Percentiles rank a stretch among this genome's conserved stretches.
Conservation (phyloP, 1,140 invertebrate species). For the Conus betulinus region DNA sequence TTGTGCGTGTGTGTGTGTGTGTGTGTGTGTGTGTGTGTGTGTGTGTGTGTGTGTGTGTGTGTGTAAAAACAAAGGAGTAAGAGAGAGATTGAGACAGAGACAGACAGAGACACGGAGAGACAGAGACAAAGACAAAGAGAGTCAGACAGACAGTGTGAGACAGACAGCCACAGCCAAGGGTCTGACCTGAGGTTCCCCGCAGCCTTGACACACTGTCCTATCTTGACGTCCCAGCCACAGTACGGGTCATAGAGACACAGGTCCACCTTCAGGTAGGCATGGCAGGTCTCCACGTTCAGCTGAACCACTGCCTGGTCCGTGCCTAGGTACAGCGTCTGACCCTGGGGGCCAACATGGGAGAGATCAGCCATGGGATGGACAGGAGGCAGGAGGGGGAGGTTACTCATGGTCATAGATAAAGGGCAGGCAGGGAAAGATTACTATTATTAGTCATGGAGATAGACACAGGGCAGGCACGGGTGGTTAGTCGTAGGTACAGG, state of each 20-base stretch:
- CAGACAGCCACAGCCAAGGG: neutral
- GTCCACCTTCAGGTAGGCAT: constrained; percentile 56
- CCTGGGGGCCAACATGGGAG: constrained; percentile 28
- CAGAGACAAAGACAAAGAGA: constrained; percentile 35
- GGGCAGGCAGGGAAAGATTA: too few species aligned
- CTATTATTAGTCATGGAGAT: too few species aligned
- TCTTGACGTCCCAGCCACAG: constrained; percentile 57
- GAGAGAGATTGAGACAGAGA: constrained; percentile 33
- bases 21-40: constrained; percentile 22
- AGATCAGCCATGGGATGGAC: too few species aligned
- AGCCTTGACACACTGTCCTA: constrained; percentile 14
- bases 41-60: neutral
- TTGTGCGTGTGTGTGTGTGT: constrained; percentile 18
- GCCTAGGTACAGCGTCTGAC: constrained; percentile 54
- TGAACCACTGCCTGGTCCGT: constrained; percentile 57
- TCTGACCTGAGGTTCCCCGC: neutral
- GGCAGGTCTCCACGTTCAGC: constrained; percentile 52
- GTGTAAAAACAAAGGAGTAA: neutral
- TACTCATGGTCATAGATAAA: too few species aligned
- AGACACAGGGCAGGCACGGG: too few species aligned
- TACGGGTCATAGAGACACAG: constrained; percentile 61
- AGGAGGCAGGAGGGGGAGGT: too few species aligned
- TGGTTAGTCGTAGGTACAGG: too few species aligned
- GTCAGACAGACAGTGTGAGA: neutral
- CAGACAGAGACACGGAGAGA: constrained; percentile 37